These are phyloP conservation scores for Tenthredo livida DNA, from an alignment of 2,888 invertebrate species.

Conservation along the genomic window DNA sequence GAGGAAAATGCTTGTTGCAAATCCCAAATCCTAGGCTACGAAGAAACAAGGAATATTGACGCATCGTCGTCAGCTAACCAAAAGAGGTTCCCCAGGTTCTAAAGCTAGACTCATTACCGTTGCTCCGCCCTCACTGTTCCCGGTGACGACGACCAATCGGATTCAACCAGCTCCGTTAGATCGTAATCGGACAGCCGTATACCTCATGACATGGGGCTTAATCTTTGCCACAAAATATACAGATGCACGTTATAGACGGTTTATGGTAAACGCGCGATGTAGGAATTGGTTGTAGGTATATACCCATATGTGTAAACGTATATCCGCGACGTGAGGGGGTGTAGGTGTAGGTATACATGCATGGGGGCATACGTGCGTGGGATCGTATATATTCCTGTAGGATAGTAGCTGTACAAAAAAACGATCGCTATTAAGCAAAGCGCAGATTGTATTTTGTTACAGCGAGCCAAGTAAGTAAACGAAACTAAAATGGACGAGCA, in stretches of 20 bases:
- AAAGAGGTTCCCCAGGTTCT: constrained; percentile 62
- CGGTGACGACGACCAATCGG: constrained; percentile 75
- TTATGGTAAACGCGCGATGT: neutral
- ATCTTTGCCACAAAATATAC: constrained; percentile 21
- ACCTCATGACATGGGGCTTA: constrained; percentile 62
- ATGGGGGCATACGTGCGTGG: neutral
- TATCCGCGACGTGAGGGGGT: neutral
- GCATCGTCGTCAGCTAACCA: constrained; percentile 58
- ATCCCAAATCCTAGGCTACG: neutral
- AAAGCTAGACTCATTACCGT: constrained; percentile 76
- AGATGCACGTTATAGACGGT: neutral
- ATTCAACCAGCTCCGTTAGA: constrained; percentile 63
- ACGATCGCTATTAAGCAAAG: constrained; percentile 19
- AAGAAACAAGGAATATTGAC: constrained; percentile 52
- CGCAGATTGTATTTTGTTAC: constrained; percentile 46
- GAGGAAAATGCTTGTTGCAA: constrained; percentile 48
- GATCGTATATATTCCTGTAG: neutral
- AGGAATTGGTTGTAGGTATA: neutral
- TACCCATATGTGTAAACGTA: neutral
- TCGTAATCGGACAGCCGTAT: constrained; percentile 72
- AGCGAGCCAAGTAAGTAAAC: constrained; percentile 62
- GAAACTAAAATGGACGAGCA: constrained; percentile 66
- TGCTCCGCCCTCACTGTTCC: constrained; percentile 76
- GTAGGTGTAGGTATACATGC: neutral
- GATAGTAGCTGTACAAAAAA: constrained; percentile 1